Percentiles rank a stretch among this genome's conserved stretches.
These are phyloP conservation scores for Hoplostethus atlanticus DNA, from an alignment of 2,797 vertebrate species.

Conservation along the genomic window DNA sequence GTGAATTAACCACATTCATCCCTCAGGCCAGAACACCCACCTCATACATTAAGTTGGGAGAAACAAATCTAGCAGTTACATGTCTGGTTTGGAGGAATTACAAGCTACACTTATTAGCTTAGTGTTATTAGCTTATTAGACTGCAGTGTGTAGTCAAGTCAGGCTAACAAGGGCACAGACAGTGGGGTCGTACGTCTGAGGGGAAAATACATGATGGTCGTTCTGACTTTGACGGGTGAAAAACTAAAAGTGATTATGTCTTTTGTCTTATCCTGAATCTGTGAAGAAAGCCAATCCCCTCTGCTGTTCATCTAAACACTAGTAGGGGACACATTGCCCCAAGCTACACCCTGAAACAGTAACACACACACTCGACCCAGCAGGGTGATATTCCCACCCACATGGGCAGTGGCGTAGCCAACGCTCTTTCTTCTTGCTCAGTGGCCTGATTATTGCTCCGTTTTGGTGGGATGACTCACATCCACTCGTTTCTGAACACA, in stretches of 20 bases:
- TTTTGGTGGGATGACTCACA: conserved; percentile 74
- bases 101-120: conserved; percentile 58
- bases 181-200: conserved; percentile 21
- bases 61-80: conserved; percentile 40
- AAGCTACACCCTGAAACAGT: conserved; percentile 57
- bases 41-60: conserved; percentile 27
- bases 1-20: conserved; percentile 63
- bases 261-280: conserved; percentile 59
- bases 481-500: conserved; percentile 60
- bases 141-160: conserved; percentile 30
- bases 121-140: conserved; percentile 62
- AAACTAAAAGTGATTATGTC: conserved; percentile 38
- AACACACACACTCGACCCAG: conserved; percentile 51
- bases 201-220: not conserved
- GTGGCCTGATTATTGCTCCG: conserved; percentile 71
- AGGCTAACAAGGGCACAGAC: conserved; percentile 24
- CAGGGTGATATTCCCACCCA: conserved; percentile 60
- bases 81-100: conserved; percentile 52
- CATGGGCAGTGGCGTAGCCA: conserved; percentile 58
- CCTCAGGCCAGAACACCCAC: conserved; percentile 52
- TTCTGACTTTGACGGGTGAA: too few relatives aligned
- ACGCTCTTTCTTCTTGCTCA: conserved; percentile 77
- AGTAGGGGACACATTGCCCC: conserved; percentile 43
- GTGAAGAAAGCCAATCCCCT: conserved; percentile 38
- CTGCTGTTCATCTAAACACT: conserved; percentile 26